Evolutionary conservation across 2,888 invertebrate genomes (phyloP).

Genomic region (Digitonthophagus gazella): DNA sequence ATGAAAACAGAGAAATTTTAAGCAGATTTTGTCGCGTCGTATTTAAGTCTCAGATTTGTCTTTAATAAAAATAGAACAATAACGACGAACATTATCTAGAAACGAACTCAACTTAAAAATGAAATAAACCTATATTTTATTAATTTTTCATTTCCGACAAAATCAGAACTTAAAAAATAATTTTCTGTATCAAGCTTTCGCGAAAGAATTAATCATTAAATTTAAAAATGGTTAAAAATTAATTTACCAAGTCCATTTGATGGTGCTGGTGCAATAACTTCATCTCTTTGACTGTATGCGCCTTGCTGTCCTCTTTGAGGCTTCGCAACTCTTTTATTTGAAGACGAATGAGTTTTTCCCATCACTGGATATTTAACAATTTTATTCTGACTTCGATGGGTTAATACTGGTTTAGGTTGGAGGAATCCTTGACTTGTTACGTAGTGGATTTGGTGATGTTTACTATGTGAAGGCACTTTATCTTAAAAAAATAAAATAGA

Average conservation of each 20-base stretch:
- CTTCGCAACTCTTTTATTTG: slow-evolving; percentile 34
- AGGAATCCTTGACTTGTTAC: slow-evolving; percentile 44
- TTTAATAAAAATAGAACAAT: too few species aligned
- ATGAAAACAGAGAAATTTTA: too few species aligned
- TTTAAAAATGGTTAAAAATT: background rate
- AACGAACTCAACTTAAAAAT: too few species aligned
- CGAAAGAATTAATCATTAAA: background rate
- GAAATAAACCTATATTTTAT: background rate
- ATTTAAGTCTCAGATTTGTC: too few species aligned
- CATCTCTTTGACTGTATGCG: slow-evolving; percentile 45
- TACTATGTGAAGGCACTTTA: slow-evolving; percentile 33
- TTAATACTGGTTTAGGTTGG: slow-evolving; percentile 18
- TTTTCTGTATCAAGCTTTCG: background rate
- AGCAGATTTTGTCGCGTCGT: too few species aligned
- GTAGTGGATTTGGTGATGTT: slow-evolving; percentile 28
- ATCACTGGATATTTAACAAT: slow-evolving; percentile 48
- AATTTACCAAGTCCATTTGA: slow-evolving; percentile 36
- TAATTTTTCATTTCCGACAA: background rate
- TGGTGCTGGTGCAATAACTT: slow-evolving; percentile 45
- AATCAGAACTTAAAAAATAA: background rate
- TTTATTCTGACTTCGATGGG: slow-evolving; percentile 26
- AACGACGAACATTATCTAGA: too few species aligned
- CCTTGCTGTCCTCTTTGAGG: slow-evolving; percentile 35
- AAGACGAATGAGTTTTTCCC: slow-evolving; percentile 41
- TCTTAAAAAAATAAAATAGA: slow-evolving; percentile 27